phyloP scores from a whole-genome alignment of 2,113 vertebrate genomes.

The Ophiodon elongatus region DNA sequence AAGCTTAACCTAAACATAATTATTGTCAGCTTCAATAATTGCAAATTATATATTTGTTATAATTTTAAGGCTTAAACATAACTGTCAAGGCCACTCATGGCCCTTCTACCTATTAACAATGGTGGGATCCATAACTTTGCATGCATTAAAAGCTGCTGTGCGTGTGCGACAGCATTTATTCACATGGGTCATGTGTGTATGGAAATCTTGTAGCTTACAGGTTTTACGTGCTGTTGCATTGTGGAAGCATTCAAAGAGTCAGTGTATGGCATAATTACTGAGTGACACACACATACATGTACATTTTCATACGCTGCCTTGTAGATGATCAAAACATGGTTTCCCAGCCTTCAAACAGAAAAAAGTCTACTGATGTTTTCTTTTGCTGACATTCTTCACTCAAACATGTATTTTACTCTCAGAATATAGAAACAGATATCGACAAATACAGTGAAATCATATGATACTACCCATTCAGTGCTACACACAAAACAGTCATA shows the following conservation, averaged over 20 bases:
- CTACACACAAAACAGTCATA: not conserved
- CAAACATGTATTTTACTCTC: not conserved
- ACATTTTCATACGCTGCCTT: not conserved
- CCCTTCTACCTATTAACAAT: not conserved
- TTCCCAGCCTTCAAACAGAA: not conserved
- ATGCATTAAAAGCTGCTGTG: not conserved
- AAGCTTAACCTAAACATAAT: not conserved
- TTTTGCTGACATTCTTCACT: not conserved
- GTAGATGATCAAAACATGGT: not conserved
- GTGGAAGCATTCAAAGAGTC: slow-evolving; percentile 6
- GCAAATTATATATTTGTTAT: too few relatives aligned
- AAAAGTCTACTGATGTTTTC: not conserved
- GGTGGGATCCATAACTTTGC: not conserved
- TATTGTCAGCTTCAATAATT: not conserved
- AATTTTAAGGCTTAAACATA: too few relatives aligned
- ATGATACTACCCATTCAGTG: not conserved
- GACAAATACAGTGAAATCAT: not conserved
- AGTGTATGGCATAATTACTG: not conserved
- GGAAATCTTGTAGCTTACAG: slow-evolving; percentile 3
- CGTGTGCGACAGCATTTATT: not conserved
- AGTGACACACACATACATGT: not conserved
- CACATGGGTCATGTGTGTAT: not conserved
- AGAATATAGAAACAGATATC: not conserved
- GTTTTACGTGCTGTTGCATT: slow-evolving; percentile 3
- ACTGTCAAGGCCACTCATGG: too few relatives aligned